Evolutionary conservation across 2,797 vertebrate species (phyloP).

Genomic region (Notolabrus celidotus): DNA sequence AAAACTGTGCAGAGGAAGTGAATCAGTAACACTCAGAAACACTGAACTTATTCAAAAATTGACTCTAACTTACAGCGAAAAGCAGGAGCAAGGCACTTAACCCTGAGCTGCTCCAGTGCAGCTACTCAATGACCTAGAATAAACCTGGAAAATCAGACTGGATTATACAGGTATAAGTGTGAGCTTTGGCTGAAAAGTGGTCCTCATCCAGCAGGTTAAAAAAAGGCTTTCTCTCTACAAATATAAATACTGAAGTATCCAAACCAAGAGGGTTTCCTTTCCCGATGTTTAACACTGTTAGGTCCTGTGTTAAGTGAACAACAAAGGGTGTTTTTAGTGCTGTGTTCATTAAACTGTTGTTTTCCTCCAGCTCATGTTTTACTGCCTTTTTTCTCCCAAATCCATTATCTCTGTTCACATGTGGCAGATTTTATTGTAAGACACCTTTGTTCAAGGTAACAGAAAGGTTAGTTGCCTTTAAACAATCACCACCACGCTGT

Average conservation of each 20-base stretch:
- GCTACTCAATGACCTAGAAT: slow-evolving; percentile 9
- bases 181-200: slow-evolving; percentile 2
- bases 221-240: neutral
- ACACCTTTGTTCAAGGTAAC: slow-evolving; percentile 48
- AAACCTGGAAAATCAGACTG: slow-evolving; percentile 18
- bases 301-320: neutral
- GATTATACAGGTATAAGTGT: slow-evolving; percentile 15
- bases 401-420: slow-evolving; percentile 31
- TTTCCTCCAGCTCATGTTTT: slow-evolving; percentile 13
- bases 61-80: slow-evolving; percentile 9
- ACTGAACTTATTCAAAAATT: slow-evolving; percentile 19
- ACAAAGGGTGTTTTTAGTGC: neutral
- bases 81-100: slow-evolving; percentile 28
- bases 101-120: neutral
- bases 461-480: slow-evolving; percentile 57
- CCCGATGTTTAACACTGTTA: neutral
- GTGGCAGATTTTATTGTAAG: slow-evolving; percentile 30
- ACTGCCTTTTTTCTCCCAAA: slow-evolving; percentile 5
- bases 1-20: neutral
- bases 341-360: slow-evolving; percentile 12
- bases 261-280: neutral
- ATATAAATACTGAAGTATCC: neutral
- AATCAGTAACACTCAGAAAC: slow-evolving; percentile 18
- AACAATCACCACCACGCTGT: slow-evolving; percentile 28
- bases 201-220: slow-evolving; percentile 9